phyloP scores from a whole-genome alignment of 1,140 invertebrate genomes.

The Drosophila nannoptera region DNA sequence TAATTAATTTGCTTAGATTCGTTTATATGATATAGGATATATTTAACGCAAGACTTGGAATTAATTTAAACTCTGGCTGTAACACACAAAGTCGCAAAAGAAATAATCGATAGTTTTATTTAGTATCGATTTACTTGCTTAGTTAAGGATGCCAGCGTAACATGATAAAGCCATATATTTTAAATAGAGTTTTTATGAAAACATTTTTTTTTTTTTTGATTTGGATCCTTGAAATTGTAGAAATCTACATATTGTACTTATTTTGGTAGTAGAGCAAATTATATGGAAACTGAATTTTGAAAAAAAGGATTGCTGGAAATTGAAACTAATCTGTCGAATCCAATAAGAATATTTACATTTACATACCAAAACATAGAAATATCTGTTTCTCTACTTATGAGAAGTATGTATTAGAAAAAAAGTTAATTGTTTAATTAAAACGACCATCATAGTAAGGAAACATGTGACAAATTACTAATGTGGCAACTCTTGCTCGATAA shows the following conservation, averaged over 20 bases:
- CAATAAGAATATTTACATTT: background rate
- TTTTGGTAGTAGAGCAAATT: too few species aligned
- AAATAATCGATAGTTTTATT: slow-evolving; percentile 37
- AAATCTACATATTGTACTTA: too few species aligned
- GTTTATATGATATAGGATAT: slow-evolving; percentile 2
- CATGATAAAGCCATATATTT: background rate
- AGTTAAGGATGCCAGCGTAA: slow-evolving; percentile 1
- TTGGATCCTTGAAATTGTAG: too few species aligned
- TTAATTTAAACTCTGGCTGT: slow-evolving; percentile 74
- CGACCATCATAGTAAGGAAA: background rate
- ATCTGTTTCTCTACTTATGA: too few species aligned
- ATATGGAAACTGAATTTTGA: too few species aligned
- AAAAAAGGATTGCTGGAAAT: too few species aligned
- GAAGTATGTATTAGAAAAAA: too few species aligned
- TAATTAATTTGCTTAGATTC: slow-evolving; percentile 15
- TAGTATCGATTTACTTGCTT: slow-evolving; percentile 13
- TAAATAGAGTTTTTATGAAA: background rate
- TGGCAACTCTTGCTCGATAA: slow-evolving; percentile 39
- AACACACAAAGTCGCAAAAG: slow-evolving; percentile 59
- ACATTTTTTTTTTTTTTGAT: too few species aligned
- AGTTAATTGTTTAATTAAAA: too few species aligned
- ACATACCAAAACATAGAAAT: too few species aligned
- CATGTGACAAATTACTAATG: slow-evolving; percentile 1
- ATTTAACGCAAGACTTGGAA: slow-evolving; percentile 42
- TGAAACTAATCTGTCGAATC: too few species aligned